These are phyloP conservation scores for Myotis myotis DNA, from an alignment of 2,797 vertebrate species.

Conservation along the genomic window DNA sequence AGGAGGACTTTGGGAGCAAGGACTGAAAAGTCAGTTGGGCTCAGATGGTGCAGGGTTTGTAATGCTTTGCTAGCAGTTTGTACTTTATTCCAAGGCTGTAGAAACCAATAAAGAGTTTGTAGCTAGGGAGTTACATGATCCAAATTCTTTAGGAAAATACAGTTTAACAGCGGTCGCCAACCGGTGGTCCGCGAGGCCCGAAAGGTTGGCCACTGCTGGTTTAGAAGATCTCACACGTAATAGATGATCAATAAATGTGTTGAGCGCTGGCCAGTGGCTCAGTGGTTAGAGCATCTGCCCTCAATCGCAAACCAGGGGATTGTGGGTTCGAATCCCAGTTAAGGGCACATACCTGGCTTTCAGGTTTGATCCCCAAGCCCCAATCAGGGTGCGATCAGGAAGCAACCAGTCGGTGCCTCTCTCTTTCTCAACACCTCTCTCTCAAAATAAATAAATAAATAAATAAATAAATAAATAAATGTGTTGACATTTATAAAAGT, in stretches of 20 bases:
- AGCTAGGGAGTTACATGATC: not conserved
- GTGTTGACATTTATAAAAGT: not conserved
- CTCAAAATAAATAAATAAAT: not conserved
- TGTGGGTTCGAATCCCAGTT: too few relatives aligned
- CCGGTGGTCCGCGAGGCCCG: too few relatives aligned
- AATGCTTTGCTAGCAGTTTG: not conserved
- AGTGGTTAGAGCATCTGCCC: too few relatives aligned
- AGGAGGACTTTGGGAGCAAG: not conserved
- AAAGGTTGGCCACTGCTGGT: too few relatives aligned
- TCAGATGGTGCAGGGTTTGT: not conserved
- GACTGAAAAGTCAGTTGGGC: not conserved
- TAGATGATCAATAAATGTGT: not conserved
- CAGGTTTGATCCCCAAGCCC: too few relatives aligned
- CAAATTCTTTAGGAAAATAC: conserved; percentile 32
- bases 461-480: not conserved
- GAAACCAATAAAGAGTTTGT: not conserved
- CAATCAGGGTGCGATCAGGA: too few relatives aligned
- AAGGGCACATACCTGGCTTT: too few relatives aligned
- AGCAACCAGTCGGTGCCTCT: too few relatives aligned
- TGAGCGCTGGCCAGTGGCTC: not conserved
- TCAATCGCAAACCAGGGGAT: too few relatives aligned
- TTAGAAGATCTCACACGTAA: not conserved
- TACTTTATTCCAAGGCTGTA: not conserved
- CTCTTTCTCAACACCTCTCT: too few relatives aligned
- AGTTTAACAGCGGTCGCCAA: not conserved